These are phyloP conservation scores for Lophochroa leadbeateri DNA, from an alignment of 2,113 vertebrate genomes.

Conservation along the genomic window DNA sequence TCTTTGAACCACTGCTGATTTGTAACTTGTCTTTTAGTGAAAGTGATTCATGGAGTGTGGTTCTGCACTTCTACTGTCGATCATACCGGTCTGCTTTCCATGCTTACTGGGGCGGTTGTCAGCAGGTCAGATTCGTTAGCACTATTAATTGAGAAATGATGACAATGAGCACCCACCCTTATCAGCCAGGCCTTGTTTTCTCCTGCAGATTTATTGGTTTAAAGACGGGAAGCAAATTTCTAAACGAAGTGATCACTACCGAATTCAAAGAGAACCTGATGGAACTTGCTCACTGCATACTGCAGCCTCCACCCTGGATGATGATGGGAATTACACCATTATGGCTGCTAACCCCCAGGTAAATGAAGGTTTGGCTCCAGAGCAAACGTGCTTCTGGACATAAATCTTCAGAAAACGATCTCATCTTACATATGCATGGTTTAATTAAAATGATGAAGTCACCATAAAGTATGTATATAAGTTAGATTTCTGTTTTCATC, in stretches of 20 bases:
- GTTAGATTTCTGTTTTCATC: slow-evolving; percentile 29
- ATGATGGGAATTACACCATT: slow-evolving; percentile 98
- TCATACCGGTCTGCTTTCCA: background rate
- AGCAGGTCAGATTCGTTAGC: background rate
- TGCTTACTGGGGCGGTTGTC: background rate
- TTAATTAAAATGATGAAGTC: slow-evolving; percentile 54
- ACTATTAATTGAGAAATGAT: background rate
- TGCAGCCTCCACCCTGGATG: slow-evolving; percentile 86
- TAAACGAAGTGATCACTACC: slow-evolving; percentile 93
- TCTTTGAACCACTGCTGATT: background rate
- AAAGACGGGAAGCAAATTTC: slow-evolving; percentile 99
- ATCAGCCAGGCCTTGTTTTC: background rate
- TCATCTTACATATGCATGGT: slow-evolving; percentile 8
- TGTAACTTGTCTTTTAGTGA: background rate
- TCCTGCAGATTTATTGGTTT: slow-evolving; percentile 94
- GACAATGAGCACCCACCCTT: background rate
- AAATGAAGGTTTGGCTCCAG: slow-evolving; percentile 40
- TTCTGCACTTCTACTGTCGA: background rate
- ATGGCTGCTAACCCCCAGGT: slow-evolving; percentile 95
- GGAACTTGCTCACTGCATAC: slow-evolving; percentile 92
- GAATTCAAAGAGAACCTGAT: slow-evolving; percentile 86
- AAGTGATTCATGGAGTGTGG: background rate
- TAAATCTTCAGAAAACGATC: background rate
- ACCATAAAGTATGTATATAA: background rate
- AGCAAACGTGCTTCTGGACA: slow-evolving; percentile 21